A percentile compares a stretch with the other conserved stretches of the same genome.
Evolutionary conservation across 1,140 invertebrate genomes (phyloP).

Genomic region (Meloidogyne hapla): DNA sequence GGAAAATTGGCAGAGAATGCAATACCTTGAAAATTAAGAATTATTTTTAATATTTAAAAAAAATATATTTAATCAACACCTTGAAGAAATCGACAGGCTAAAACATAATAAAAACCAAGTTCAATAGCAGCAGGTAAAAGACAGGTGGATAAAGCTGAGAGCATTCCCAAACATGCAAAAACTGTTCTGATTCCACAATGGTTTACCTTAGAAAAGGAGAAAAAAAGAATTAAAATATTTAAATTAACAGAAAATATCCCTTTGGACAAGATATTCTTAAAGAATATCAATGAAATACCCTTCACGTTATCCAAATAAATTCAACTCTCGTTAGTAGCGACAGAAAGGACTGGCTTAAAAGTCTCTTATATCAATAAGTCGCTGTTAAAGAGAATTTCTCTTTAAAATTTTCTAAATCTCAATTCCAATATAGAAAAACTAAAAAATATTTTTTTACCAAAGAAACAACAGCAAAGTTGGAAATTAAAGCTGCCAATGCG

Average conservation of each 20-base stretch:
- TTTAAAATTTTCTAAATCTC: no score
- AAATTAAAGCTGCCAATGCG: conserved; percentile 43
- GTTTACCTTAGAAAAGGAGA: conserved; percentile 42
- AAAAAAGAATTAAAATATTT: conserved; percentile 13
- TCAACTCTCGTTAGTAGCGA: no score
- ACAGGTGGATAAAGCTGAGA: conserved; percentile 44
- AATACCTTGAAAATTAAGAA: conserved; percentile 31
- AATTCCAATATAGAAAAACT: no score
- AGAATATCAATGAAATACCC: background rate
- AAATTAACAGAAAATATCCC: background rate
- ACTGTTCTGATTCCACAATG: conserved; percentile 49
- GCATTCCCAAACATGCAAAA: conserved; percentile 42
- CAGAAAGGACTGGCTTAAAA: no score
- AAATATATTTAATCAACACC: conserved; percentile 21
- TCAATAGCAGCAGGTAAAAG: conserved; percentile 44
- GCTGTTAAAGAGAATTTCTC: no score
- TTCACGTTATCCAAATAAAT: background rate
- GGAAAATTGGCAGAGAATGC: conserved; percentile 58
- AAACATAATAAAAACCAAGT: conserved; percentile 47
- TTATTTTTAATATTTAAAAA: background rate
- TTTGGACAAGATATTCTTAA: no score
- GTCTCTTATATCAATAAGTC: no score
- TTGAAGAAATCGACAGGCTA: conserved; percentile 49
- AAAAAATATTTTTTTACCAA: conserved; percentile 30
- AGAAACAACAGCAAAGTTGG: conserved; percentile 51